A percentile compares a stretch with the other conserved stretches of the same genome.
phyloP scores from a whole-genome alignment of 1,140 invertebrate genomes.

The Chelonus insularis region DNA sequence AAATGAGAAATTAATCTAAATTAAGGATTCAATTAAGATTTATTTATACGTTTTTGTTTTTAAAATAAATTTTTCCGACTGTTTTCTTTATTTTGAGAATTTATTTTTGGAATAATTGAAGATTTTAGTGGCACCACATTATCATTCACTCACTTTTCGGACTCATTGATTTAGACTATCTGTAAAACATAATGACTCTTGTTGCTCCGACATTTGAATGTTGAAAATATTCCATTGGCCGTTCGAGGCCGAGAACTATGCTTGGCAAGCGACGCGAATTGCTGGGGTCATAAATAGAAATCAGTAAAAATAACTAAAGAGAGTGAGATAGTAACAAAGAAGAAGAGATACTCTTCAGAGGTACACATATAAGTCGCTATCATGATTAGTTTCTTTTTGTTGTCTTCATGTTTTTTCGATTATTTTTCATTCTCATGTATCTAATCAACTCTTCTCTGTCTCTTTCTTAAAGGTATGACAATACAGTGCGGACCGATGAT shows the following conservation, averaged over 20 bases:
- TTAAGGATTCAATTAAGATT: too few relatives aligned
- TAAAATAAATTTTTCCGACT: too few relatives aligned
- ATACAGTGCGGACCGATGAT: constrained; percentile 53
- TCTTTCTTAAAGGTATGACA: constrained; percentile 49
- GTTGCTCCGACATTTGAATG: constrained; percentile 39
- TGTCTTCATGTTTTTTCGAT: not conserved
- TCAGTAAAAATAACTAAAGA: constrained; percentile 43
- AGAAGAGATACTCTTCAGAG: not conserved
- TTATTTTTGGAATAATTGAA: not conserved
- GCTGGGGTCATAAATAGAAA: constrained; percentile 42
- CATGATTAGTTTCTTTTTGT: constrained; percentile 14
- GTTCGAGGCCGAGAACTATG: constrained; percentile 34
- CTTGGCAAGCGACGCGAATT: constrained; percentile 43
- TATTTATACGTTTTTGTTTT: too few relatives aligned
- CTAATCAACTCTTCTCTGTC: constrained; percentile 18
- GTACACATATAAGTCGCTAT: not conserved
- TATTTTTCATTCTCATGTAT: not conserved
- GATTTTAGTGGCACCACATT: not conserved
- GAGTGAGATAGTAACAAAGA: constrained; percentile 7
- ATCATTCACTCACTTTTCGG: not conserved
- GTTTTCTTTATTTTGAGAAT: not conserved
- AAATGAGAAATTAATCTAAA: too few relatives aligned
- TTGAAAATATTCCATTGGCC: constrained; percentile 38
- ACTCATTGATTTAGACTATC: constrained; percentile 7
- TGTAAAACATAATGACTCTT: not conserved